Evolutionary conservation across 1,140 invertebrate species (phyloP).

Genomic region (Drosophila guanche): DNA sequence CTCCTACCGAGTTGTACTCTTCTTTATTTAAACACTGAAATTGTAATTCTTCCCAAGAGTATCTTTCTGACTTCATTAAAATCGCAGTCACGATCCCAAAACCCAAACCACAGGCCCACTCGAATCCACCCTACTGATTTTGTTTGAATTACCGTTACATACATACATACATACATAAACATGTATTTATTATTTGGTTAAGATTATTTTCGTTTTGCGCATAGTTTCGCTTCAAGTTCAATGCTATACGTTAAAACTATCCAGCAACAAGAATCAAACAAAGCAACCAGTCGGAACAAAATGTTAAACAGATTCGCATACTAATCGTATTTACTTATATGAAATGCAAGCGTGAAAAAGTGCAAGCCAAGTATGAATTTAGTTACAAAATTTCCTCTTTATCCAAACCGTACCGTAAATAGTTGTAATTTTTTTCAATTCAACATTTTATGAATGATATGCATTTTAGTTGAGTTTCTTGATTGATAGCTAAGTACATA

Average conservation of each 20-base stretch:
- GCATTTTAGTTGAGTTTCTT: conserved; percentile 81
- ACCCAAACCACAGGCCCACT: conserved; percentile 1
- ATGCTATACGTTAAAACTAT: conserved; percentile 44
- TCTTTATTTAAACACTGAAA: too few relatives aligned
- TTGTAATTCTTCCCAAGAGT: too few relatives aligned
- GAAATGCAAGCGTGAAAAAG: conserved; percentile 72
- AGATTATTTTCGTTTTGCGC: conserved; percentile 42
- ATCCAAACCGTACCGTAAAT: conserved; percentile 82
- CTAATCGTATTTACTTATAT: conserved; percentile 33
- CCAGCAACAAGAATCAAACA: conserved; percentile 6
- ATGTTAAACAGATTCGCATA: conserved; percentile 37
- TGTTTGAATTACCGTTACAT: conserved; percentile 11
- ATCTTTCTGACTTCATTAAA: too few relatives aligned
- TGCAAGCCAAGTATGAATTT: conserved; percentile 79
- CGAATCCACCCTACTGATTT: conserved; percentile 22
- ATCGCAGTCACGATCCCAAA: too few relatives aligned
- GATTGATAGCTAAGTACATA: conserved; percentile 62
- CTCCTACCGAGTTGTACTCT: too few relatives aligned
- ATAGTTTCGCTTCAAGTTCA: conserved; percentile 72
- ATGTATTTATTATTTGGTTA: conserved; percentile 9
- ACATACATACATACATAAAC: too few relatives aligned
- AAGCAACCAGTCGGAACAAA: conserved; percentile 32
- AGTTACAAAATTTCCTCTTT: conserved; percentile 84
- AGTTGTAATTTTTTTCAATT: conserved; percentile 81
- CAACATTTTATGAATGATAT: conserved; percentile 77